Base-by-base conservation (phyloP, 2,797 vertebrate genomes). In the Peromyscus eremicus region DNA sequence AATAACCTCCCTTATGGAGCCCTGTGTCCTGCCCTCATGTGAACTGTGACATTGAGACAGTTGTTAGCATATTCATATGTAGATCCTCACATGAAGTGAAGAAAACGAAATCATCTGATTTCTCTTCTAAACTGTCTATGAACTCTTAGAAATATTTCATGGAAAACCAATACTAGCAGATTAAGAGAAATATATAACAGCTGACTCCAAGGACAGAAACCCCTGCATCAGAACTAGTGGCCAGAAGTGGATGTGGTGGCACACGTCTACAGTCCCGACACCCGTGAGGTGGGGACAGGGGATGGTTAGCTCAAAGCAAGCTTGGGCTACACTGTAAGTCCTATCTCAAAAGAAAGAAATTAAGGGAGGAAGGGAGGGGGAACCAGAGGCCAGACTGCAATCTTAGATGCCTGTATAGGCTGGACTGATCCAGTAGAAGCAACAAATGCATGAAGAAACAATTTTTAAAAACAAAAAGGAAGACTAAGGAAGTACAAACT, bases 1-100 rank as follows among this genome's bases (percentile, higher is more conserved):
- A 32, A n/a, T 17, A 43, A 32, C 14, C 23, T 2, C 0, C 17
- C 34, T 46, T 19, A 7, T 0, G 2, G n/a, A 73, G 14, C 34
- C 62, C 32, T 14, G 21, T 49, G 11, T 80, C 57, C 79, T 55
- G 2, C 5, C 84, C 68, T 88, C 62, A 21, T 2, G 1, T 40
- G 34, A 76, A 37, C 60, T n/a, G 52, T 84, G 75, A 57, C 43
- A 25, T 0, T 91, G 34, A 64, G 46, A 64, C 66, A 79, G 8
- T 55, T 46, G 37, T 12, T 75, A 43, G n/a, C 17, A 16, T 27
- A 19, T 8, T 16, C 21, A 37, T 34, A 88, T 14, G 32, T 89
- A 77, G n/a, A 37, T 92, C 11, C 17, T 95, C 46, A n/a, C 68
- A 37, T 79, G 79, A 97, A 32, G 6, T 89, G 82, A 37, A 92